Evolutionary conservation across 2,113 vertebrate species (phyloP).

Genomic region (Pitta sordida): DNA sequence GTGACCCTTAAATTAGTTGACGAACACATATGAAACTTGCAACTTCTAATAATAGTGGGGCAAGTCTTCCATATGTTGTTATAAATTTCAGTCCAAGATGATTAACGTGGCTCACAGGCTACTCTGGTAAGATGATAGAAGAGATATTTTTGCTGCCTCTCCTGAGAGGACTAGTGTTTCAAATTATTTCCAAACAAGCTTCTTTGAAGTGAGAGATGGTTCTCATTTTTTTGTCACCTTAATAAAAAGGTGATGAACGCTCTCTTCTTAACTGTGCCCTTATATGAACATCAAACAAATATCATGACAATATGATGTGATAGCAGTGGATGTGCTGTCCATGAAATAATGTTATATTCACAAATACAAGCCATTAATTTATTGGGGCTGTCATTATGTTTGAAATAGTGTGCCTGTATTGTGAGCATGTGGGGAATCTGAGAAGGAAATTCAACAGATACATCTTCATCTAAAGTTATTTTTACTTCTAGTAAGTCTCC

Average conservation of each 20-base stretch:
- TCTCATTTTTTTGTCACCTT: conserved; percentile 24
- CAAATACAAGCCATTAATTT: neutral
- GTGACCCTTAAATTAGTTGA: neutral
- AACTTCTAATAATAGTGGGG: conserved; percentile 50
- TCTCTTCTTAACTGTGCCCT: neutral
- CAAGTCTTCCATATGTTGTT: conserved; percentile 31
- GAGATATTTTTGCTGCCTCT: conserved; percentile 22
- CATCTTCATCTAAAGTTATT: neutral
- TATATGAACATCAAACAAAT: neutral
- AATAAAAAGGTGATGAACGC: neutral
- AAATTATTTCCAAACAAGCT: conserved; percentile 26
- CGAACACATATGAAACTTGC: conserved; percentile 3
- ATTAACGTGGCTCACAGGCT: conserved; percentile 37
- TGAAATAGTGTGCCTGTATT: neutral
- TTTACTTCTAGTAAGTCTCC: neutral
- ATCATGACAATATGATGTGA: neutral
- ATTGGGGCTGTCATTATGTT: neutral
- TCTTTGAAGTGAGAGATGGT: neutral
- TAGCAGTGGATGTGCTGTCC: neutral
- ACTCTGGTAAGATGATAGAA: conserved; percentile 34
- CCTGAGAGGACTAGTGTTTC: neutral
- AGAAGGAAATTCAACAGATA: neutral
- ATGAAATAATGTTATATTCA: neutral
- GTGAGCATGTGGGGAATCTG: neutral
- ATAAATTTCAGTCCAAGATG: conserved; percentile 31